Conservation (phyloP, 1,140 invertebrate species). For the Gonatopus flavifemur region DNA sequence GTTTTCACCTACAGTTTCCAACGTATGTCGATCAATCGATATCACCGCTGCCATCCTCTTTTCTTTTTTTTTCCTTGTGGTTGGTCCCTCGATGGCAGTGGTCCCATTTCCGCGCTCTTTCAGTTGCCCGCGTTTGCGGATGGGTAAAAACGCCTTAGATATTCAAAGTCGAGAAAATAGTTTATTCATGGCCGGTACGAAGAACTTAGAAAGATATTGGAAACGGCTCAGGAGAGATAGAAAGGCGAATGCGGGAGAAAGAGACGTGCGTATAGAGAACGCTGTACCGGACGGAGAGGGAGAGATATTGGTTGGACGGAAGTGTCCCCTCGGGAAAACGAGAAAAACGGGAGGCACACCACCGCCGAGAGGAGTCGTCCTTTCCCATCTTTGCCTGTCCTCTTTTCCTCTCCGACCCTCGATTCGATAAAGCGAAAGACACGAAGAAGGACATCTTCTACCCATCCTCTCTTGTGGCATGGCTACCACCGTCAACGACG, state of each 20-base stretch:
- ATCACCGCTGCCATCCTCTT: slow-evolving; percentile 25
- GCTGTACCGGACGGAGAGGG: slow-evolving; percentile 11
- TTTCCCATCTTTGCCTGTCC: no score
- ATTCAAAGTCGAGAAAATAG: slow-evolving; percentile 59
- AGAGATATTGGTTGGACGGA: slow-evolving; percentile 56
- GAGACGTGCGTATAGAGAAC: slow-evolving; percentile 2
- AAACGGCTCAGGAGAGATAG: slow-evolving; percentile 47
- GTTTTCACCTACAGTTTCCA: no score
- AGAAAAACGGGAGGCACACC: slow-evolving; percentile 50
- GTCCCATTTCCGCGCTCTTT: slow-evolving; percentile 44
- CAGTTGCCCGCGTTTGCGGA: no score
- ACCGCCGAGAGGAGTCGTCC: no score
- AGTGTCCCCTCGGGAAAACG: slow-evolving; percentile 57
- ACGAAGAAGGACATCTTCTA: slow-evolving; percentile 33
- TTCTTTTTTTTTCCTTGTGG: slow-evolving; percentile 30
- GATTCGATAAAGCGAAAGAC: slow-evolving; percentile 55
- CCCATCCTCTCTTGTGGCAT: slow-evolving; percentile 30
- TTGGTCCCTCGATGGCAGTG: slow-evolving; percentile 46
- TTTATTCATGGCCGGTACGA: slow-evolving; percentile 59
- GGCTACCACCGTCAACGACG: slow-evolving; percentile 22
- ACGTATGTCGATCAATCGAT: slow-evolving; percentile 37
- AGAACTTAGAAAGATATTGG: slow-evolving; percentile 58
- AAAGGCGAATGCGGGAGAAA: neutral
- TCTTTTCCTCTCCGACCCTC: slow-evolving; percentile 34
- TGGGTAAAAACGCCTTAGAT: slow-evolving; percentile 54